A percentile compares a stretch with the other conserved stretches of the same genome.
Conservation (phyloP, 2,797 vertebrate species). For the Paedocypris micromegethes region DNA sequence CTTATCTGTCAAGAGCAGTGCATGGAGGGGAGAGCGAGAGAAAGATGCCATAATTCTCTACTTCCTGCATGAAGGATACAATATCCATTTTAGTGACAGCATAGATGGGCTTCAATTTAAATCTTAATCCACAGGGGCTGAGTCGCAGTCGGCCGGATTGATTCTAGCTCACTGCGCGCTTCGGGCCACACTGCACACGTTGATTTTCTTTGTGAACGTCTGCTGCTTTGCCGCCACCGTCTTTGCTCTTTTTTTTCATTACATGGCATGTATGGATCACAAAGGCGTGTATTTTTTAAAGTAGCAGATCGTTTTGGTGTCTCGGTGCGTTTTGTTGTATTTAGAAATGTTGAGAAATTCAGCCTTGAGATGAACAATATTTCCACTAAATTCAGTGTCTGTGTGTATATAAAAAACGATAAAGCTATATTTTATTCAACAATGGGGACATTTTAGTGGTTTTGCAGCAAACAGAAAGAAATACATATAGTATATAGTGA, state of each 20-base stretch:
- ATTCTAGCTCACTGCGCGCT: slow-evolving; percentile 38
- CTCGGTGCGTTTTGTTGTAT: too few relatives aligned
- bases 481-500: too few relatives aligned
- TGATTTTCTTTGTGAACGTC: slow-evolving; percentile 46
- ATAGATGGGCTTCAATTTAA: slow-evolving; percentile 52
- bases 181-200: slow-evolving; percentile 32
- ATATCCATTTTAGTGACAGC: slow-evolving; percentile 52
- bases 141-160: slow-evolving; percentile 46
- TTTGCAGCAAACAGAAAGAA: too few relatives aligned
- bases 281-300: slow-evolving; percentile 12
- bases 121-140: slow-evolving; percentile 50
- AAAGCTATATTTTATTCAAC: neutral
- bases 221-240: slow-evolving; percentile 42
- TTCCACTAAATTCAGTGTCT: neutral
- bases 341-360: too few relatives aligned
- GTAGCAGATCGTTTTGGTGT: too few relatives aligned
- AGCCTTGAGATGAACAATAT: neutral
- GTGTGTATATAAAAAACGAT: neutral
- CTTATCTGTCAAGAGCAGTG: slow-evolving; percentile 48
- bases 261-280: slow-evolving; percentile 23
- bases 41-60: slow-evolving; percentile 38
- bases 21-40: slow-evolving; percentile 9
- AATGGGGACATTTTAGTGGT: too few relatives aligned
- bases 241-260: slow-evolving; percentile 11
- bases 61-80: slow-evolving; percentile 50